phyloP scores from a whole-genome alignment of 2,797 vertebrate genomes.

The Sebastes hopkinsi region DNA sequence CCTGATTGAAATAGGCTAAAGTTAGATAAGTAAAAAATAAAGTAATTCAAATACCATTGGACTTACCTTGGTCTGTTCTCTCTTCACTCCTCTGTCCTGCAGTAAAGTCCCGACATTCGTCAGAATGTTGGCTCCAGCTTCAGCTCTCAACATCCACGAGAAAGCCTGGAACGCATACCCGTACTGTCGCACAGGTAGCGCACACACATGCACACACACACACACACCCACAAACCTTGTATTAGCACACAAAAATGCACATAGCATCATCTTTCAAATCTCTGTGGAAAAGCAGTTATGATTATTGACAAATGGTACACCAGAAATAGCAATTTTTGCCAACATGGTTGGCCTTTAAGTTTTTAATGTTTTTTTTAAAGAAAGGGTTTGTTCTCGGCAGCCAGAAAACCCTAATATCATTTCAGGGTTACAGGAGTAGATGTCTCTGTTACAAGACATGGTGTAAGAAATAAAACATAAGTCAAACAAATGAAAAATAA shows the following conservation, averaged over 20 bases:
- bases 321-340: not conserved
- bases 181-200: slow-evolving; percentile 95
- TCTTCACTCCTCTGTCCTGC: slow-evolving; percentile 24
- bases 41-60: not conserved
- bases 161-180: slow-evolving; percentile 99
- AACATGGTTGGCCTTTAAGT: not conserved
- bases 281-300: not conserved
- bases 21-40: not conserved
- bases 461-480: not conserved
- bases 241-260: not conserved
- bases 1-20: not conserved
- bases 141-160: slow-evolving; percentile 97
- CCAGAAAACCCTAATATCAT: not conserved
- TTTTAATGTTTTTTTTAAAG: not conserved
- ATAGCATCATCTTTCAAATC: not conserved
- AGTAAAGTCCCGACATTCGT: slow-evolving; percentile 98
- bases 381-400: not conserved
- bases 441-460: not conserved
- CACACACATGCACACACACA: not conserved
- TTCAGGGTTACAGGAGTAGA: not conserved
- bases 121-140: slow-evolving; percentile 94
- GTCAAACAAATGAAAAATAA: not conserved
- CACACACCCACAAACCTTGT: not conserved
- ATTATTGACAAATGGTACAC: not conserved
- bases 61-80: not conserved